phyloP scores from a whole-genome alignment of 2,888 invertebrate species.

The Melikaiella ostensackeni region DNA sequence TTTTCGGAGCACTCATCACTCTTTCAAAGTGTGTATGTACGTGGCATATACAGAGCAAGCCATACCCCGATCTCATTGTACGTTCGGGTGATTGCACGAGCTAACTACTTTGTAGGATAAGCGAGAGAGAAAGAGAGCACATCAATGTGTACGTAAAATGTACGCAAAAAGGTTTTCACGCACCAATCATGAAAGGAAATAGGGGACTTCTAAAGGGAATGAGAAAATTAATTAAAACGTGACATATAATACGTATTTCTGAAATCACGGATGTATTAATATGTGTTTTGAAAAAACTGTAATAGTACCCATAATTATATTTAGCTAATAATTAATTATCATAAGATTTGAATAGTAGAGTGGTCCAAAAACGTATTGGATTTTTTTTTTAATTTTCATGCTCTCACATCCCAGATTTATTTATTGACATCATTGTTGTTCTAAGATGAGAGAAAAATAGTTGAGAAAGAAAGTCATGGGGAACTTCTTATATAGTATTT shows the following conservation, averaged over 20 bases:
- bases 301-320: too few species aligned
- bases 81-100: slow-evolving; percentile 34
- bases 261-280: too few species aligned
- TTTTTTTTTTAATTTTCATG: too few species aligned
- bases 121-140: slow-evolving; percentile 28
- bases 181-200: slow-evolving; percentile 31
- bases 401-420: too few species aligned
- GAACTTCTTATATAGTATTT: too few species aligned
- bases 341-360: too few species aligned
- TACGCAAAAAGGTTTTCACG: slow-evolving; percentile 31
- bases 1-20: slow-evolving; percentile 28
- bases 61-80: slow-evolving; percentile 26
- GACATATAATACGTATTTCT: neutral
- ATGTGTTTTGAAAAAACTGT: too few species aligned
- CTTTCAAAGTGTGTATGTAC: slow-evolving; percentile 9
- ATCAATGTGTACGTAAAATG: slow-evolving; percentile 13
- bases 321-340: too few species aligned
- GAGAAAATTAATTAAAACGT: slow-evolving; percentile 31
- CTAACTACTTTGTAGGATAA: slow-evolving; percentile 35
- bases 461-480: too few species aligned
- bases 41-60: neutral
- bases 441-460: too few species aligned
- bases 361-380: too few species aligned
- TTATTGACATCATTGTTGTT: too few species aligned
- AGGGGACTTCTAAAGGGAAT: neutral